phyloP scores from a whole-genome alignment of 2,113 vertebrate species.

The Hucho hucho region DNA sequence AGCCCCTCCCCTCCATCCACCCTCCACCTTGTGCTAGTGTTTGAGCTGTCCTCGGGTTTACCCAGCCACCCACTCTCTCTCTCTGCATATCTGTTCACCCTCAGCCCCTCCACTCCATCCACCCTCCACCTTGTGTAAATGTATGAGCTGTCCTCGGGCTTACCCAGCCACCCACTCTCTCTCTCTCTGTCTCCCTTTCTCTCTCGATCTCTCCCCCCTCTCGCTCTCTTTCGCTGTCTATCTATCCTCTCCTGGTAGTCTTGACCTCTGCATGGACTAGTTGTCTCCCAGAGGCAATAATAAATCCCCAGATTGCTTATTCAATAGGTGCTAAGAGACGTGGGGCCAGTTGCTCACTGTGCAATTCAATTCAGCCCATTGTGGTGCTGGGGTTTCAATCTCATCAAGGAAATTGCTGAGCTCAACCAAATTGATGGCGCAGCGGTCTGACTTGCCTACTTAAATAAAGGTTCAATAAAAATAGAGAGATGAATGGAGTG shows the following conservation, averaged over 20 bases:
- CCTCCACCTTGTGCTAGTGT: slow-evolving; percentile 7
- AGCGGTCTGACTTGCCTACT: too few species aligned
- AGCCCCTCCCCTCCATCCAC: neutral
- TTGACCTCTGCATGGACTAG: slow-evolving; percentile 46
- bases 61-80: neutral
- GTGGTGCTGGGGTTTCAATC: slow-evolving; percentile 34
- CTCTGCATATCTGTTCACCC: slow-evolving; percentile 8
- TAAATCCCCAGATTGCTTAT: slow-evolving; percentile 37
- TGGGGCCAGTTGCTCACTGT: slow-evolving; percentile 10
- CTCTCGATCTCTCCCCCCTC: neutral
- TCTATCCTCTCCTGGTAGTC: neutral
- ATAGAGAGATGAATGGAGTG: slow-evolving; percentile 1
- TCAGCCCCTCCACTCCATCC: neutral
- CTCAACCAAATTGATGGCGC: slow-evolving; percentile 12
- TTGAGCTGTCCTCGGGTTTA: neutral
- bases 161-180: neutral
- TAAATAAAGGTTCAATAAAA: too few species aligned
- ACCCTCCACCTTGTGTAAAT: neutral
- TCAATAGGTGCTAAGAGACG: slow-evolving; percentile 36
- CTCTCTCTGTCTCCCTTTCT: slow-evolving; percentile 11
- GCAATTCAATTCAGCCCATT: slow-evolving; percentile 46
- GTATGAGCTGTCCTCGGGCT: slow-evolving; percentile 5
- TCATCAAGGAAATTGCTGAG: slow-evolving; percentile 37
- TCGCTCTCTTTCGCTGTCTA: neutral
- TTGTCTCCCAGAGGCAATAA: slow-evolving; percentile 47